These are phyloP conservation scores for Uria lomvia DNA, from an alignment of 2,113 vertebrate genomes.

Conservation along the genomic window DNA sequence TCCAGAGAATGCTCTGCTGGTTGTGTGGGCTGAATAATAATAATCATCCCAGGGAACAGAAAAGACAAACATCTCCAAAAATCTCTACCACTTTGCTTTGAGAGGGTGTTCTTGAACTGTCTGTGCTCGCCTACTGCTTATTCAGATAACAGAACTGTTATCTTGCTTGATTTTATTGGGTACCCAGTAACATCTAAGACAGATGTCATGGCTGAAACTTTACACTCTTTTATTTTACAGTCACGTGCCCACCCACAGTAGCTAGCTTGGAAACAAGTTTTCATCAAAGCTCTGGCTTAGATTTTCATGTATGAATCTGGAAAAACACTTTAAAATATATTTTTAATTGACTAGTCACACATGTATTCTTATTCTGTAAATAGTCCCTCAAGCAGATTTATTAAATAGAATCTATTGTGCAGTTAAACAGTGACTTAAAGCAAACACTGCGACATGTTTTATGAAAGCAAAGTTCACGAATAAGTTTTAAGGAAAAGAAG, in stretches of 20 bases:
- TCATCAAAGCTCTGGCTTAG: not conserved
- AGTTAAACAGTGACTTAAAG: not conserved
- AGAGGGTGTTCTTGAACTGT: not conserved
- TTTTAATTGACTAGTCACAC: not conserved
- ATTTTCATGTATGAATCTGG: not conserved
- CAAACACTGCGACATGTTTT: not conserved
- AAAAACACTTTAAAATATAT: not conserved
- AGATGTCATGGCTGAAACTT: conserved; percentile 9
- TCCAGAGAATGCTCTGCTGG: not conserved
- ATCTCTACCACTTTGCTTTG: not conserved
- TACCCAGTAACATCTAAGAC: not conserved
- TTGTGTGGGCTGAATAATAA: conserved; percentile 14
- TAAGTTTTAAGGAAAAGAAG: not conserved
- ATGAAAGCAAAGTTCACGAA: not conserved
- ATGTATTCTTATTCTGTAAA: not conserved
- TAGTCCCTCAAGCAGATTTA: not conserved
- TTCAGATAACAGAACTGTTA: not conserved
- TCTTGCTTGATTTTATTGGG: conserved; percentile 11
- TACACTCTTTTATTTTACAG: not conserved
- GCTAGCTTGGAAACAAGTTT: not conserved
- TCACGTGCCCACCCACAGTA: not conserved
- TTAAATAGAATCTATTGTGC: not conserved
- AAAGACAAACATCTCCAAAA: conserved; percentile 14
- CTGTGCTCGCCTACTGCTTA: not conserved
- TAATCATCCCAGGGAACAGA: not conserved